phyloP scores from a whole-genome alignment of 2,888 invertebrate species.

The Pelosia muscerda region DNA sequence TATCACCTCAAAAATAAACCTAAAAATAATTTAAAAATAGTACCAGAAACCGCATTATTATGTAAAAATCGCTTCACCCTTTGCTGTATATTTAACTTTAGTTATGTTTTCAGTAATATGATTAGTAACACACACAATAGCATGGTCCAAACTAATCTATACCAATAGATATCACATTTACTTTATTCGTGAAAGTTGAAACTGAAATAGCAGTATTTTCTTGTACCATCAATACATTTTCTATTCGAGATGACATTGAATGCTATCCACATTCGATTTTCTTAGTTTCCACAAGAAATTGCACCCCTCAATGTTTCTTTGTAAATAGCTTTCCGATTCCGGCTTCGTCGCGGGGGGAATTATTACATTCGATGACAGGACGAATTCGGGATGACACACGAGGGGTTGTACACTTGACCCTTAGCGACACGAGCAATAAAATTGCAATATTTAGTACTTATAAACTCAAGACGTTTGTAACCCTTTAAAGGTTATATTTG shows the following conservation, averaged over 20 bases:
- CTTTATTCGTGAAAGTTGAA: neutral
- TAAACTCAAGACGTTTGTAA: constrained; percentile 39
- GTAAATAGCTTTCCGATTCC: constrained; percentile 79
- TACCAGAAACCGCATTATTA: too few species aligned
- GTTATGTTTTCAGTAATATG: neutral
- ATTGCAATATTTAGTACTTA: constrained; percentile 40
- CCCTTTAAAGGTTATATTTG: constrained; percentile 20
- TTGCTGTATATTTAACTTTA: too few species aligned
- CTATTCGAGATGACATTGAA: constrained; percentile 52
- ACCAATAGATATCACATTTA: too few species aligned
- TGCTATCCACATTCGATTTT: constrained; percentile 64
- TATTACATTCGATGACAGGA: constrained; percentile 85
- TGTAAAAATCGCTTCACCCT: too few species aligned
- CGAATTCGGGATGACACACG: constrained; percentile 77
- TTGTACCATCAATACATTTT: constrained; percentile 20
- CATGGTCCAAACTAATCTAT: too few species aligned
- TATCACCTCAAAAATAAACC: neutral
- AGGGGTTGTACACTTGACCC: constrained; percentile 69
- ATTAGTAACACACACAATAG: too few species aligned
- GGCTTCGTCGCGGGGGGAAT: constrained; percentile 68
- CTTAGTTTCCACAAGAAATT: constrained; percentile 64
- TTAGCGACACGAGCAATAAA: constrained; percentile 45
- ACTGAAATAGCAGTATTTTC: constrained; percentile 1
- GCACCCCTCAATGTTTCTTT: constrained; percentile 68
- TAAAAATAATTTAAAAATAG: too few species aligned